Base-by-base conservation (phyloP, 1,140 invertebrate species). In the Diuraphis noxia region DNA sequence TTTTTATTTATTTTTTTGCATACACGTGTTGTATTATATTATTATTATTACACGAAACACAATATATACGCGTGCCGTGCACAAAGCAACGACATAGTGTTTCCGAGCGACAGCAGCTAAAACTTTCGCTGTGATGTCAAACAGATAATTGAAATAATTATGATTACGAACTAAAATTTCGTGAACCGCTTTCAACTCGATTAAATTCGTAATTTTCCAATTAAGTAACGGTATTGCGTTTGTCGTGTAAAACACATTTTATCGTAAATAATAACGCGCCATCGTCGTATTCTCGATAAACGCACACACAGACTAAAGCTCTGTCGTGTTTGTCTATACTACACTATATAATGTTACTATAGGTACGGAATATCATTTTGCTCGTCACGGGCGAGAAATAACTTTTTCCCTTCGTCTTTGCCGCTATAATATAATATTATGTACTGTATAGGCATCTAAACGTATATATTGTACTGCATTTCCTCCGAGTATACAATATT, bases 191-290 rank as follows among this genome's bases (percentile, higher is more conserved):
- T 87, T 87, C 46, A 56, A 87, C 49, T 56, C 46, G 56, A 87
- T 56, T 87, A 87, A 87, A 56, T 56, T 38, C n/a, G 36, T 38
- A 87, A 87, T 52, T 87, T 87, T 87, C 49, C 34, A 87, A 38
- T 87, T 87, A 56, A 38, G 36, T 52, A 56, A 56, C 49, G 36
- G 23, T 38, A 56, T 9, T 38, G 36, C 19, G 49, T 56, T 56
- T 87, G 36, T 40, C 23, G 38, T 30, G 85, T 25, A 38, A 56
- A 87, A 56, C 36, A 56, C 25, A 30, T 87, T 56, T 56, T n/a
- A 56, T 25, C n/a, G 43, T 86, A 34, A 30, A 41, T 23, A 86
- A 23, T 87, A 84, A 84, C 82, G 82, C 17, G 36, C 7, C 77
- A 3, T 9, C 25, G 82, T 21, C 23, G 34, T 38, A 25, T 87